These are phyloP conservation scores for Atherix ibis DNA, from an alignment of 2,888 invertebrate genomes.

Conservation along the genomic window DNA sequence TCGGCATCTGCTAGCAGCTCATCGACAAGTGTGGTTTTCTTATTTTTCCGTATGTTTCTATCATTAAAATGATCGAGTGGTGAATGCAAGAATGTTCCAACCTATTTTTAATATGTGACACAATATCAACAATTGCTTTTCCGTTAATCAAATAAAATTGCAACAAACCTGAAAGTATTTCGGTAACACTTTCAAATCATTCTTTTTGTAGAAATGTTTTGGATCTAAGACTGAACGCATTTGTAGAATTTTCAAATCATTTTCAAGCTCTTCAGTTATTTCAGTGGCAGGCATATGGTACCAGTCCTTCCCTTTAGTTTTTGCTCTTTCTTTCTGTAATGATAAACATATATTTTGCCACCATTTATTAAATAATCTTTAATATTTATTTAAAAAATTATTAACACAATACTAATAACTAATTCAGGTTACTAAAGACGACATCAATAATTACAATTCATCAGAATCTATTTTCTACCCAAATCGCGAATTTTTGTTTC, in stretches of 20 bases:
- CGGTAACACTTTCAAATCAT: constrained; percentile 69
- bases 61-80: constrained; percentile 76
- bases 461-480: constrained; percentile 7
- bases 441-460: too few species aligned
- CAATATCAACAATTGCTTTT: not conserved
- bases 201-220: constrained; percentile 89
- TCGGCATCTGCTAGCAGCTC: constrained; percentile 82
- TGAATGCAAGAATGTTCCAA: constrained; percentile 69
- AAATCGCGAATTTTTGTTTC: constrained; percentile 12
- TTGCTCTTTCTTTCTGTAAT: constrained; percentile 50
- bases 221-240: constrained; percentile 88
- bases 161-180: constrained; percentile 76
- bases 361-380: constrained; percentile 3
- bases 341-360: constrained; percentile 6
- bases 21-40: constrained; percentile 82
- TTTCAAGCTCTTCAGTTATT: constrained; percentile 72
- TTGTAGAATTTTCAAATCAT: constrained; percentile 75
- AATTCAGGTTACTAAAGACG: constrained; percentile 35
- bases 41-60: constrained; percentile 67
- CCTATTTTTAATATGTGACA: constrained; percentile 30
- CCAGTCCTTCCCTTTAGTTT: constrained; percentile 79
- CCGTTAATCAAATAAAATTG: not conserved
- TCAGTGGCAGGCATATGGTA: constrained; percentile 79
- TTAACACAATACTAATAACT: not conserved
- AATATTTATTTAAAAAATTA: not conserved